Base-by-base conservation (phyloP, 2,888 invertebrate genomes). In the Brenthis ino region DNA sequence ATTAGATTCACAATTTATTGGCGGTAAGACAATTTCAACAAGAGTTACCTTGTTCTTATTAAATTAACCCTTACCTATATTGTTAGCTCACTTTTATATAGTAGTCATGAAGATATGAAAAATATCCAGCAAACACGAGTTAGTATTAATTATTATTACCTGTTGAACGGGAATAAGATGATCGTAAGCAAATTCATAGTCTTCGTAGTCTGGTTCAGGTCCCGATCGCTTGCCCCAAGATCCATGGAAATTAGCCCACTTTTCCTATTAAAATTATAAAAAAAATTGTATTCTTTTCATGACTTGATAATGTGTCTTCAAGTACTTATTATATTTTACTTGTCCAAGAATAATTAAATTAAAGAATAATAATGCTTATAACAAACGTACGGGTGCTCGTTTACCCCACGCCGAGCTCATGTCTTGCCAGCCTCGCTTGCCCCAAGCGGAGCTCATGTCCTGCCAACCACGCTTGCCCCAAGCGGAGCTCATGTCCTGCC, bases 211-310 rank as follows among this genome's bases (percentile, higher is more conserved):
- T 2, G 87, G 84, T 20, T 88, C 89, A 5, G 86, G 70, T 14
- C 79, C 79, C 11, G 85, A 73, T 2, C 96, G 93, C 82, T 96
- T 96, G 77, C 96, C 96, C 96, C 96, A 96, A 0, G 95, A 94
- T 16, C 94, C 95, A 81, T 94, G 94, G 82, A 96, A 93, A 76
- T 94, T 94, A 48, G 94, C 93, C 96, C 96, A 96, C 72, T 88
- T 94, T 74, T 95, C 93, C 90, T 95, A 93, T 6, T 24, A 28
- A 57, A 14, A 69, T 14, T 20, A 20, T 1, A 20, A 57, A 56
- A 12, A 3, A 48, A 14, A 24, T 28, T 11, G 4, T 6, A 60
- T 11, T 8, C 37, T 43, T 43, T 8, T 43, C 37, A 8, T 43
- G 37, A 43, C 11, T 43, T 11, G 8, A 43, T 43, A 8, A 11